phyloP scores from a whole-genome alignment of 1,140 invertebrate species.

The Littorina saxatilis region DNA sequence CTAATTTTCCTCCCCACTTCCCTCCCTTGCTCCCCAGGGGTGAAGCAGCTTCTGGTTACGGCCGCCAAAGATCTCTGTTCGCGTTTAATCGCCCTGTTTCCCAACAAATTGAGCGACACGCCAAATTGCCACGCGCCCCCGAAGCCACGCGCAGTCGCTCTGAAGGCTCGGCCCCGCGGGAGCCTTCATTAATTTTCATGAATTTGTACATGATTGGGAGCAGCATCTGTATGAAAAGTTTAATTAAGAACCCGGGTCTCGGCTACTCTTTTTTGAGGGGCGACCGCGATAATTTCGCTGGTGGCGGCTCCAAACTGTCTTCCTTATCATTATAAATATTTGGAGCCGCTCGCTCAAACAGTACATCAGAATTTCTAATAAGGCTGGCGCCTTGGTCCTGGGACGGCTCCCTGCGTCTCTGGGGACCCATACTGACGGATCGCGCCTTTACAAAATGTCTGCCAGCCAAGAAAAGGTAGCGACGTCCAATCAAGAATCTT shows the following conservation, averaged over 20 bases:
- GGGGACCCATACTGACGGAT: background rate
- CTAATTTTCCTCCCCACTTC: conserved; percentile 23
- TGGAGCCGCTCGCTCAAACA: conserved; percentile 39
- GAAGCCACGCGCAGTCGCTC: conserved; percentile 35
- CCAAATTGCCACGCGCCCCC: conserved; percentile 46
- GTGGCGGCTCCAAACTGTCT: conserved; percentile 30
- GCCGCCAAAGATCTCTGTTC: conserved; percentile 19
- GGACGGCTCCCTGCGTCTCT: background rate
- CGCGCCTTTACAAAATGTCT: background rate
- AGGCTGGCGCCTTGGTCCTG: background rate
- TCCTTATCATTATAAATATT: conserved; percentile 46
- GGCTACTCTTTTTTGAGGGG: background rate
- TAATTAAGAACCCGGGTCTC: conserved; percentile 38
- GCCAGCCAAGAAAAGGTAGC: background rate
- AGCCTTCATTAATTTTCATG: conserved; percentile 51
- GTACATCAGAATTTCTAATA: conserved; percentile 40
- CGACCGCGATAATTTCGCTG: background rate
- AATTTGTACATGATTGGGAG: conserved; percentile 47
- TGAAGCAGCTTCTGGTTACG: conserved; percentile 23
- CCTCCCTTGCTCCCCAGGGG: background rate
- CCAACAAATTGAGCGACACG: conserved; percentile 30
- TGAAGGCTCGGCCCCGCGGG: conserved; percentile 32
- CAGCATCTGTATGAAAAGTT: conserved; percentile 46
- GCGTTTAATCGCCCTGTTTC: conserved; percentile 39
- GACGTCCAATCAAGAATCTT: conserved; percentile 20